phyloP scores from a whole-genome alignment of 2,797 vertebrate species.

The Mus minutoides region DNA sequence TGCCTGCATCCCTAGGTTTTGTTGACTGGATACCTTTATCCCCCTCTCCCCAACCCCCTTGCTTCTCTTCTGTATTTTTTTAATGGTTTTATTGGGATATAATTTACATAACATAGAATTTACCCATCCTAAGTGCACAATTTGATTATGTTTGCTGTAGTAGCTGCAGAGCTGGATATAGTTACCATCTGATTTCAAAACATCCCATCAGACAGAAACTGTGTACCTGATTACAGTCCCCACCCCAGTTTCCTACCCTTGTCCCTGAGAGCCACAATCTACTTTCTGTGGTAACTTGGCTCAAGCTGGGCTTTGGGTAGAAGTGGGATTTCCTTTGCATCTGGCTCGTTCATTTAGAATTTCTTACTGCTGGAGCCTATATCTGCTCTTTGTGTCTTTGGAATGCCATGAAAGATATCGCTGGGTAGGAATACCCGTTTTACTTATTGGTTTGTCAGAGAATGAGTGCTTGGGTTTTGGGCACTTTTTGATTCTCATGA shows the following conservation, averaged over 20 bases:
- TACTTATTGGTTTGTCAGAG: not conserved
- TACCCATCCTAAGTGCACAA: not conserved
- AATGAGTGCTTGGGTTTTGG: no score
- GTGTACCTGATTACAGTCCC: no score
- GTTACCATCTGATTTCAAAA: not conserved
- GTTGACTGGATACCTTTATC: not conserved
- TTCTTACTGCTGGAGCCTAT: not conserved
- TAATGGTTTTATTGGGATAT: not conserved
- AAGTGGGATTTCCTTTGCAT: not conserved
- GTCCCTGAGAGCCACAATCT: not conserved
- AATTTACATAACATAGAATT: not conserved
- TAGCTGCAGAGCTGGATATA: not conserved
- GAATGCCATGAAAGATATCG: no score
- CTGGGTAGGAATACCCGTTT: not conserved
- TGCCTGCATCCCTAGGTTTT: not conserved
- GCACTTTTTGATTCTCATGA: not conserved
- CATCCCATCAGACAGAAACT: not conserved
- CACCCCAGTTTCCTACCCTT: not conserved
- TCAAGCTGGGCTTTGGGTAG: not conserved
- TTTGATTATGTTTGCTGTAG: not conserved
- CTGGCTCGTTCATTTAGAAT: not conserved
- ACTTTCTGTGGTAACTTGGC: not conserved
- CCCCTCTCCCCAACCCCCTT: not conserved
- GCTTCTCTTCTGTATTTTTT: conserved; percentile 16
- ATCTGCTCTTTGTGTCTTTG: not conserved